These are phyloP conservation scores for Corythornis vintsioides DNA, from an alignment of 2,113 vertebrate species.

Conservation along the genomic window DNA sequence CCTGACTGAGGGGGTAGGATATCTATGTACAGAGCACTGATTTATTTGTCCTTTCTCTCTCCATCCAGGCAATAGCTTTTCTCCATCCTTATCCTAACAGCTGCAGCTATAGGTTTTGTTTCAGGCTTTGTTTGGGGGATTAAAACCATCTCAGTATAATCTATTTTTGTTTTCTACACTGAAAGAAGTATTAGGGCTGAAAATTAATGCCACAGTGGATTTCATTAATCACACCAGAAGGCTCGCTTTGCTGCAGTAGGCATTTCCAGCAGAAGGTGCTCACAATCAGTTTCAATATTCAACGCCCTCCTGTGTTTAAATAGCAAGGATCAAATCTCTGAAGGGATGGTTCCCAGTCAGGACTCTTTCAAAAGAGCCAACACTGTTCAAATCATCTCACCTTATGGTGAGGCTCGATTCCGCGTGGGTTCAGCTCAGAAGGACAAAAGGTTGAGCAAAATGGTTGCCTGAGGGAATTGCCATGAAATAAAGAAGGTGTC, in stretches of 20 bases:
- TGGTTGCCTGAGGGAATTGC: background rate
- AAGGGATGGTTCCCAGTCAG: background rate
- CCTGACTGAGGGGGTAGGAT: background rate
- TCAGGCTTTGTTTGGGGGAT: constrained; percentile 42
- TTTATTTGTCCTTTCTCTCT: background rate
- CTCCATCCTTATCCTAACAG: background rate
- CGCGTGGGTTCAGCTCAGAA: background rate
- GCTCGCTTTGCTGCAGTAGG: constrained; percentile 39
- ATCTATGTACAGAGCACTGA: background rate
- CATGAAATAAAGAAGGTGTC: background rate
- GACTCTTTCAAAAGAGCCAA: background rate
- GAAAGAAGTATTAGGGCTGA: constrained; percentile 44
- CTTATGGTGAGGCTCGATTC: background rate
- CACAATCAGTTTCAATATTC: constrained; percentile 46
- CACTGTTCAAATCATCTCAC: background rate
- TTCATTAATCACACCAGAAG: constrained; percentile 53
- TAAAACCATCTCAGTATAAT: constrained; percentile 50
- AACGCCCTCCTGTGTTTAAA: constrained; percentile 18
- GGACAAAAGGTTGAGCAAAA: constrained; percentile 10
- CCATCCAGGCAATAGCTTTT: background rate
- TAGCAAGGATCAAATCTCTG: background rate
- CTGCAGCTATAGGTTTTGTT: background rate
- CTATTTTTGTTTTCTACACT: constrained; percentile 39
- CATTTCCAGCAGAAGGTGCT: constrained; percentile 58
- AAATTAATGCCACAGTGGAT: constrained; percentile 35